Base-by-base conservation (phyloP, 2,888 invertebrate species). In the Salticus scenicus region DNA sequence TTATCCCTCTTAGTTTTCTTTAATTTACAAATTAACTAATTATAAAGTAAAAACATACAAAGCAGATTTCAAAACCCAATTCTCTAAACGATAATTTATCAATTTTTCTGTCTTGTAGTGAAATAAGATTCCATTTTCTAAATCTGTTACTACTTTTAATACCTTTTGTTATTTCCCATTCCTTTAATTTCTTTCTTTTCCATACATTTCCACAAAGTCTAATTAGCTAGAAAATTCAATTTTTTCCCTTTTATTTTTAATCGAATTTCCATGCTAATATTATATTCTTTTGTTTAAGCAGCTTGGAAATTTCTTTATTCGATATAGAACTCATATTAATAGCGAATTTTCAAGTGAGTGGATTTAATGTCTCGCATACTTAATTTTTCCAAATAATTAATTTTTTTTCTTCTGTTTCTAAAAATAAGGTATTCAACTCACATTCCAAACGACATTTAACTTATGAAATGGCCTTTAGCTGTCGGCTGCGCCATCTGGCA, bases 341-440 rank as follows among this genome's bases (percentile, higher is more conserved):
- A 8, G 20, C 57, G 24, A 57, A 57, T 24, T 57, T 57, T 12
- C 57, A 57, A 24, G 24, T 24, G 57, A 12, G 24, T 57, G 24
- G 57, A 1, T 57, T 57, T 57, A 57, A 57, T 57, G 57, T 57
- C 24, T 57, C 24, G 24, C 24, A 24, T 24, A 24, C 57, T 57
- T 57, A 57, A 57, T 57, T 57, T 17, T 57, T 57, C 24, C 57
- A 57, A 57, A 57, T 57, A 57, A 57, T 57, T 57, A 57, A 57
- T 24, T 24, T 1, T 24, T 57, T 57, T 57, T 12, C 24, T 24
- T 24, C 57, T 24, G 24, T 14, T 24, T 20, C 24, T 24, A 57
- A 57, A 57, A 57, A 57, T 57, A 57, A 57, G 24, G 20, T 57
- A 57, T 24, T 57, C 20, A 24, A 57, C 12, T 24, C 57, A 24